These are phyloP conservation scores for Lampris incognitus DNA, from an alignment of 2,113 vertebrate genomes.

Conservation along the genomic window DNA sequence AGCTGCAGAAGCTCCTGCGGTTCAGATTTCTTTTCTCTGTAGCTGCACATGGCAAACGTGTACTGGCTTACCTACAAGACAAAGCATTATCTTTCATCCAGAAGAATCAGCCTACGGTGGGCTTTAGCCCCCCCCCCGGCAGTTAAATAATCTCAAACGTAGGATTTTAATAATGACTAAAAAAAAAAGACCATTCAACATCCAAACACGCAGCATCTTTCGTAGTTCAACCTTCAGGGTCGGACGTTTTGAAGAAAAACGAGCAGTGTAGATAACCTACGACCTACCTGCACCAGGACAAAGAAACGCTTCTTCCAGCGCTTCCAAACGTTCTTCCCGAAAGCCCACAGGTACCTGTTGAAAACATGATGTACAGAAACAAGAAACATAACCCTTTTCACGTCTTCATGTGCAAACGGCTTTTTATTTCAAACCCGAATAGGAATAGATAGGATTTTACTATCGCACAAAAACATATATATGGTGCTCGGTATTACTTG, in stretches of 20 bases:
- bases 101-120: too few species aligned
- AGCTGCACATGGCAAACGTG: slow-evolving; percentile 99
- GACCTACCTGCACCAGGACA: slow-evolving; percentile 95
- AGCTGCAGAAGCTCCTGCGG: slow-evolving; percentile 97
- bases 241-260: too few species aligned
- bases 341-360: slow-evolving; percentile 97
- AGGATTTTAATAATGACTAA: too few species aligned
- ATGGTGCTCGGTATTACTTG: not conserved
- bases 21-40: slow-evolving; percentile 98
- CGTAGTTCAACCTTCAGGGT: too few species aligned
- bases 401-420: not conserved
- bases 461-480: not conserved
- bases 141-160: too few species aligned
- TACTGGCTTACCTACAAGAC: slow-evolving; percentile 95
- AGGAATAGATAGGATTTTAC: not conserved
- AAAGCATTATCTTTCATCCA: slow-evolving; percentile 19
- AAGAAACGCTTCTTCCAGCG: slow-evolving; percentile 99
- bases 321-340: slow-evolving; percentile 99
- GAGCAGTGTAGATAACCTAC: too few species aligned
- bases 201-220: too few species aligned
- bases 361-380: slow-evolving; percentile 43
- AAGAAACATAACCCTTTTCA: slow-evolving; percentile 16
- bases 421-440: not conserved
- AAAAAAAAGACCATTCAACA: too few species aligned
- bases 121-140: too few species aligned